Conservation (phyloP, 2,888 invertebrate genomes). For the Thecocarcelia acutangulata region DNA sequence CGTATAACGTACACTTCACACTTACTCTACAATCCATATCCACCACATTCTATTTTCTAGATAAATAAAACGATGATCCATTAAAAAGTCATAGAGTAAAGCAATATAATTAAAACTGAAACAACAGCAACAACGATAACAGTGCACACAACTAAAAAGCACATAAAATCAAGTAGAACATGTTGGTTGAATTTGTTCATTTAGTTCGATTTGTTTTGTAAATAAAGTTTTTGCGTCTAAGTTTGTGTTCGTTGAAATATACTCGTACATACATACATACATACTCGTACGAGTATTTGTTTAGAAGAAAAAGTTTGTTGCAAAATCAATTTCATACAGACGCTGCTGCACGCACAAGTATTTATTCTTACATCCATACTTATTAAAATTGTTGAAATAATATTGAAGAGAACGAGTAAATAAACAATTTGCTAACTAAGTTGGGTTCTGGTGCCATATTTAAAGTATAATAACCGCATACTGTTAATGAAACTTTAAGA, state of each 20-base stretch:
- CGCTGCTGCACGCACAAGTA: background rate
- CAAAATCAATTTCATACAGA: constrained; percentile 23
- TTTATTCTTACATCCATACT: background rate
- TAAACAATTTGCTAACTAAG: constrained; percentile 35
- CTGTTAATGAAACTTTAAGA: constrained; percentile 62
- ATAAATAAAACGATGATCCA: constrained; percentile 39
- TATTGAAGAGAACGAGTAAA: constrained; percentile 47
- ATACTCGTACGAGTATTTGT: background rate
- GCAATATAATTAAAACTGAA: constrained; percentile 32
- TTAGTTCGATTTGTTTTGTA: constrained; percentile 30
- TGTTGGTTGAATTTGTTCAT: constrained; percentile 42
- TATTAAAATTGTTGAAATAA: constrained; percentile 35
- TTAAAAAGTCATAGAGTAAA: constrained; percentile 49
- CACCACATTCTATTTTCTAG: constrained; percentile 9
- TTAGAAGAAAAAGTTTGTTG: constrained; percentile 29
- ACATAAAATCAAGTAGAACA: constrained; percentile 50
- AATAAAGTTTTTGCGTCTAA: background rate
- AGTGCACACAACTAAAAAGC: constrained; percentile 14
- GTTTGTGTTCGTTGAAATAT: background rate
- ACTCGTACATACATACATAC: too few relatives aligned
- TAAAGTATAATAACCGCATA: constrained; percentile 46
- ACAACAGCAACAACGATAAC: constrained; percentile 18
- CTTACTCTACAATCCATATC: background rate
- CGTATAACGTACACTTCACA: background rate
- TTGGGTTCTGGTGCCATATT: constrained; percentile 52